These are phyloP conservation scores for Fulica atra DNA, from an alignment of 2,113 vertebrate genomes.

Conservation along the genomic window DNA sequence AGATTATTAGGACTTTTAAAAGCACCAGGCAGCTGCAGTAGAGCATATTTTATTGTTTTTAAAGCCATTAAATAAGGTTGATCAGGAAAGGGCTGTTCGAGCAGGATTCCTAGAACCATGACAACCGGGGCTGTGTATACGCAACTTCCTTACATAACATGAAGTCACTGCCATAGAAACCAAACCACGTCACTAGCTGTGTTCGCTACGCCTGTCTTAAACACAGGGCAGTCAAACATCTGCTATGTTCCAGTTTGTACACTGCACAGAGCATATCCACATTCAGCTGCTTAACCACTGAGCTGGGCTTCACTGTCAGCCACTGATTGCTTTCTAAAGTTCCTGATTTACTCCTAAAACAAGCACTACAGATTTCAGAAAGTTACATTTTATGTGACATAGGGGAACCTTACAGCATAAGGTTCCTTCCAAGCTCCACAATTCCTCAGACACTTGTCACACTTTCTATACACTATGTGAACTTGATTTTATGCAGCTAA, in stretches of 20 bases:
- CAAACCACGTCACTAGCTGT: background rate
- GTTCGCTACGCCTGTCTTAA: background rate
- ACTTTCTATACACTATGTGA: background rate
- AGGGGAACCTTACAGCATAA: background rate
- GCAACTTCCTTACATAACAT: conserved; percentile 47
- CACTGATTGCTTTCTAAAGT: background rate
- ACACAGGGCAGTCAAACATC: background rate
- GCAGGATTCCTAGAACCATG: conserved; percentile 22
- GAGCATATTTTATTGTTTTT: background rate
- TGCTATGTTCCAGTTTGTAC: background rate
- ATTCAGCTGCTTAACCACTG: background rate
- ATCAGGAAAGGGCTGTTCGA: background rate
- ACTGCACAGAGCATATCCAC: background rate
- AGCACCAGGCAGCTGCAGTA: background rate
- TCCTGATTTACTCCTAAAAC: background rate
- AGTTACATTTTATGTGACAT: background rate
- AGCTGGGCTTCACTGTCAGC: background rate
- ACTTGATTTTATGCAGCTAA: background rate
- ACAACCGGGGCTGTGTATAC: conserved; percentile 18
- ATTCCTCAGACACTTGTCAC: background rate
- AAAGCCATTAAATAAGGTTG: background rate
- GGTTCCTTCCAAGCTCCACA: background rate
- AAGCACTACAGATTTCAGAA: background rate
- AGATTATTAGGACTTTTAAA: background rate
- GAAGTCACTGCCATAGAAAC: conserved; percentile 62